These are phyloP conservation scores for Bhutanitis thaidina DNA, from an alignment of 2,888 invertebrate species.

Conservation along the genomic window DNA sequence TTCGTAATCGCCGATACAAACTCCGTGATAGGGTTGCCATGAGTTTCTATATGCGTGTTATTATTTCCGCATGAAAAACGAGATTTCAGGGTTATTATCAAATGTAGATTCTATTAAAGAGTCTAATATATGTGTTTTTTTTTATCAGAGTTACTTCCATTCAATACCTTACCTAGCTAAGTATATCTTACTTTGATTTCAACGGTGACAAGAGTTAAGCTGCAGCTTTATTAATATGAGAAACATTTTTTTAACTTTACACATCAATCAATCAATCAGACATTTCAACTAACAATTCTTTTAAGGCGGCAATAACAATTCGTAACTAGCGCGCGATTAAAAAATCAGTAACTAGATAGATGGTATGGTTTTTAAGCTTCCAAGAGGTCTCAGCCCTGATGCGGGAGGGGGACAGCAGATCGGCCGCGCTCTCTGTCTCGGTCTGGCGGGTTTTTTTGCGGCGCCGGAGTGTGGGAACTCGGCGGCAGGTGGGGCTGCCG, in stretches of 20 bases:
- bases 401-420: slow-evolving; percentile 51
- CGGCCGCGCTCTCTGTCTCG: slow-evolving; percentile 45
- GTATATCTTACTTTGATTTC: no score
- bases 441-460: slow-evolving; percentile 73
- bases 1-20: slow-evolving; percentile 71
- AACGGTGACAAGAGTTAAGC: no score
- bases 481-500: slow-evolving; percentile 77
- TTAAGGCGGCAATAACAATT: neutral
- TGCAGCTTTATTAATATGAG: no score
- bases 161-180: no score
- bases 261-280: no score
- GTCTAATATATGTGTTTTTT: no score
- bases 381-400: slow-evolving; percentile 53
- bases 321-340: slow-evolving; percentile 5
- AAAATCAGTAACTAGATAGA: slow-evolving; percentile 11
- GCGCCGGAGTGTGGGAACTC: slow-evolving; percentile 79
- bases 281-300: no score
- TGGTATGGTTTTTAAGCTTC: slow-evolving; percentile 2
- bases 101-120: no score
- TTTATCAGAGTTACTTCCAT: no score
- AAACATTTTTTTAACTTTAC: no score
- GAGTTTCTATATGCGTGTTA: slow-evolving; percentile 18
- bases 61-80: no score
- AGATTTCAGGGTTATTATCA: no score
- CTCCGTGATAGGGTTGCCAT: slow-evolving; percentile 59